phyloP scores from a whole-genome alignment of 2,113 vertebrate genomes.

The Piprites chloris region DNA sequence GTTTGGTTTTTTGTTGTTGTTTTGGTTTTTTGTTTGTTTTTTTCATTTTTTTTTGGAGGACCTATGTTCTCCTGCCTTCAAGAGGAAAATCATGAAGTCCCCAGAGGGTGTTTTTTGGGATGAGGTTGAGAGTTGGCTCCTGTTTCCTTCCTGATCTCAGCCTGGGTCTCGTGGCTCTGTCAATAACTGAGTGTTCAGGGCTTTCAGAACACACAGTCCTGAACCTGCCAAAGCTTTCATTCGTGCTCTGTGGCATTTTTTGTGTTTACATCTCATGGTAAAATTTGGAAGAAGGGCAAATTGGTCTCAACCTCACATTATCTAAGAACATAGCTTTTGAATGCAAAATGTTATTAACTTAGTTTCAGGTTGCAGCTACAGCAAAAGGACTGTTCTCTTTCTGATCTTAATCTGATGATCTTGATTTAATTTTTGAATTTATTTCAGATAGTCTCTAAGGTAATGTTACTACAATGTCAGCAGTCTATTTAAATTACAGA shows the following conservation, averaged over 20 bases:
- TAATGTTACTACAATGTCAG: background rate
- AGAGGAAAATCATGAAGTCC: fast-evolving
- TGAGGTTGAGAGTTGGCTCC: background rate
- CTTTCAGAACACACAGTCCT: background rate
- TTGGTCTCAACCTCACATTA: background rate
- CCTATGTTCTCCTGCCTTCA: background rate
- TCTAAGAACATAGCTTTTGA: background rate
- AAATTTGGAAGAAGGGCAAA: background rate
- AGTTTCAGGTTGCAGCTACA: background rate
- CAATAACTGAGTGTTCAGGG: fast-evolving
- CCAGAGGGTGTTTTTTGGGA: background rate
- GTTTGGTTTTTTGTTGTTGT: background rate
- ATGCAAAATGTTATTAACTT: background rate
- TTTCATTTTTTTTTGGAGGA: background rate
- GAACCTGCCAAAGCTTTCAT: background rate
- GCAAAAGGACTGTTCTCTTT: background rate
- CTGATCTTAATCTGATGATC: background rate
- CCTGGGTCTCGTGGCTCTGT: background rate
- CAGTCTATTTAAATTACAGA: background rate
- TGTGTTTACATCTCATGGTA: background rate
- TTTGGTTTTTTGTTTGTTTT: background rate
- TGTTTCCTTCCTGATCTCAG: fast-evolving
- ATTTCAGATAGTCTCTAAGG: slow-evolving; percentile 1
- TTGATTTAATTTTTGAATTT: background rate
- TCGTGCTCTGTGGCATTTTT: background rate